phyloP scores from a whole-genome alignment of 2,888 invertebrate genomes.

The Bhutanitis thaidina region DNA sequence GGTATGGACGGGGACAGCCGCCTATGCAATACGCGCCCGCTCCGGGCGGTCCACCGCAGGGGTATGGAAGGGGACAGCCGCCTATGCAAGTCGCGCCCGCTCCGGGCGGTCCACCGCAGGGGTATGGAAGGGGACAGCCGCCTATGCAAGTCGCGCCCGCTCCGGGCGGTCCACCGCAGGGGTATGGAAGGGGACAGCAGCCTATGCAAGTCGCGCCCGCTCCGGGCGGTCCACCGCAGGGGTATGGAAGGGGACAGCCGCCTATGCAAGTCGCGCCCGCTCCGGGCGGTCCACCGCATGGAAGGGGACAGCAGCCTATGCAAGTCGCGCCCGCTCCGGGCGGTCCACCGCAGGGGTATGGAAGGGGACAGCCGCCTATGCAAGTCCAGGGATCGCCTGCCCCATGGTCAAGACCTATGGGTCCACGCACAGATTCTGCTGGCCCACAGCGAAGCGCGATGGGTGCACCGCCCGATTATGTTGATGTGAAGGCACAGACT shows the following conservation, averaged over 20 bases:
- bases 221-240: background rate
- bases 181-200: background rate
- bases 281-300: no score
- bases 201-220: background rate
- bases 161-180: background rate
- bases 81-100: background rate
- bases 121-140: background rate
- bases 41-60: background rate
- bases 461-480: background rate
- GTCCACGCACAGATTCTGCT: background rate
- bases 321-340: no score
- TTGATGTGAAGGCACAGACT: background rate
- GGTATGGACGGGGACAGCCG: background rate
- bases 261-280: background rate
- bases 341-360: no score
- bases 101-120: background rate
- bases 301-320: no score
- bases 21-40: background rate
- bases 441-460: background rate
- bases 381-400: no score
- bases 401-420: background rate
- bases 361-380: no score
- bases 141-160: background rate
- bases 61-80: background rate
- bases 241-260: background rate